Evolutionary conservation across 1,140 invertebrate genomes (phyloP).

Genomic region (Conus ventricosus): DNA sequence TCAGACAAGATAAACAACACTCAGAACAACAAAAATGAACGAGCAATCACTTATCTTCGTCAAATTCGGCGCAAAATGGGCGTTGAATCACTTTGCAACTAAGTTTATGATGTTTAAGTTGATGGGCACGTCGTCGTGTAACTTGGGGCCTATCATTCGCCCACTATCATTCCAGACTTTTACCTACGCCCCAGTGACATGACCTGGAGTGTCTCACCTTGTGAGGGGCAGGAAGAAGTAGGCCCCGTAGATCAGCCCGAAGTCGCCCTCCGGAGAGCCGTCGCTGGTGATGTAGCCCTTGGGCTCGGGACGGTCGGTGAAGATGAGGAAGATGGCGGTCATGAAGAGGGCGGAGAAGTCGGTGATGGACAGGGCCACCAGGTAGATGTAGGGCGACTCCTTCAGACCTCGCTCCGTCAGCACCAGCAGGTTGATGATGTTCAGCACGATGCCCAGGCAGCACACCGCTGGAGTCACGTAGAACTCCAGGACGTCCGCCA

Average conservation of each 20-base stretch:
- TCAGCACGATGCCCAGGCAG: slow-evolving; percentile 66
- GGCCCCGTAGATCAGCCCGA: slow-evolving; percentile 58
- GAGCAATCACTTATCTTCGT: too few relatives aligned
- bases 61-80: too few relatives aligned
- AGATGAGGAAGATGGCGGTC: slow-evolving; percentile 56
- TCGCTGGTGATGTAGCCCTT: slow-evolving; percentile 22
- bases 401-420: slow-evolving; percentile 63
- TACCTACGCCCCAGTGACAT: too few relatives aligned
- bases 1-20: too few relatives aligned
- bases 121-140: too few relatives aligned
- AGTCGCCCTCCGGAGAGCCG: slow-evolving; percentile 39
- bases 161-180: too few relatives aligned
- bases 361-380: slow-evolving; percentile 60
- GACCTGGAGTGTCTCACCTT: background rate
- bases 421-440: slow-evolving; percentile 66
- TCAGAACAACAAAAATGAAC: too few relatives aligned
- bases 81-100: too few relatives aligned
- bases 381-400: slow-evolving; percentile 68
- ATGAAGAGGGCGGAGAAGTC: slow-evolving; percentile 63
- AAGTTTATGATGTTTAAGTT: too few relatives aligned
- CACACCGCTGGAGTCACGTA: slow-evolving; percentile 65
- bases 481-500: slow-evolving; percentile 21
- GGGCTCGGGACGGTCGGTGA: slow-evolving; percentile 42
- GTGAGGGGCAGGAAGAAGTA: slow-evolving; percentile 61
- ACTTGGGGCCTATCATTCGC: too few relatives aligned